A percentile compares a stretch with the other conserved stretches of the same genome.
phyloP scores from a whole-genome alignment of 2,113 vertebrate species.

The Zosterops borbonicus region DNA sequence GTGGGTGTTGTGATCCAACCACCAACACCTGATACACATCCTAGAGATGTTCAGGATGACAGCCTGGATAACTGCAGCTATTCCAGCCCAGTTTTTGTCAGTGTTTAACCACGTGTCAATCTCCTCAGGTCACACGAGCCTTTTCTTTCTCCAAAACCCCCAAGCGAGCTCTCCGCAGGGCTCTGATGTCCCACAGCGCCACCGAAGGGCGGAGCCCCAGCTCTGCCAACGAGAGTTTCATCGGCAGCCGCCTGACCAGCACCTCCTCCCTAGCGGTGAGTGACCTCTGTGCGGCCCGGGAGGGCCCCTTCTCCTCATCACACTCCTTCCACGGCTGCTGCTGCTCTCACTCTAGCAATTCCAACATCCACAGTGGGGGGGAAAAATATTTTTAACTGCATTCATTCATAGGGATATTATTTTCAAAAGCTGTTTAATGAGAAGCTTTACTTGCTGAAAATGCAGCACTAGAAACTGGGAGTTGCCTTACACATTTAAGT shows the following conservation, averaged over 20 bases:
- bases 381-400: not conserved
- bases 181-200: constrained; percentile 83
- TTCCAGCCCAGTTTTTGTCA: not conserved
- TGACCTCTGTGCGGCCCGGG: not conserved
- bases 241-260: constrained; percentile 76
- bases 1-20: not conserved
- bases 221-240: constrained; percentile 65
- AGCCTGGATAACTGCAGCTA: no score
- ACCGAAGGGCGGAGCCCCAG: constrained; percentile 83
- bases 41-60: not conserved
- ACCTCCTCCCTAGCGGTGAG: constrained; percentile 88
- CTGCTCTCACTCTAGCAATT: not conserved
- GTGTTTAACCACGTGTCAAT: not conserved
- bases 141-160: constrained; percentile 98
- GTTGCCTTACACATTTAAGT: not conserved
- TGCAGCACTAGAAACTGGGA: not conserved
- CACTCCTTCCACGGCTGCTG: not conserved
- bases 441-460: not conserved
- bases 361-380: not conserved
- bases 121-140: constrained; percentile 87
- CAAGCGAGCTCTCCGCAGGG: constrained; percentile 89
- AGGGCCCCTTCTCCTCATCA: not conserved
- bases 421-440: not conserved
- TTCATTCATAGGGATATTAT: not conserved
- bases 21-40: rapidly evolving